Evolutionary conservation across 2,113 vertebrate genomes (phyloP), one percentile per base, ranked within the genome.

Genomic region (Cyprinus carpio): DNA sequence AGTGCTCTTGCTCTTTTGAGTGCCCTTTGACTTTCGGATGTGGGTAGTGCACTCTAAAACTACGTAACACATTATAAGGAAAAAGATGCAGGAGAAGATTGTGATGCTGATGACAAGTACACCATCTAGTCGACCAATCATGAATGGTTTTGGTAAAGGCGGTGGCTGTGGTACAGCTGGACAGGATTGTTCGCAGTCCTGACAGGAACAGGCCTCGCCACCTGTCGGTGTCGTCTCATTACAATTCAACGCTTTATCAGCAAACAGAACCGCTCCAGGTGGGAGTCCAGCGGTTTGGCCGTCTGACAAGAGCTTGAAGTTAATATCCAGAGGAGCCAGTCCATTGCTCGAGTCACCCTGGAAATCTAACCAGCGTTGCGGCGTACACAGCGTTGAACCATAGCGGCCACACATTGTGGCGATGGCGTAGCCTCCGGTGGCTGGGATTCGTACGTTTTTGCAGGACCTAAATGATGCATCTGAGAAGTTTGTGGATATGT

Each of bases 311-410:
- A 99, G 92, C 0, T 2, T 82, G 87, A 98, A 98, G 13, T 93
- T 81, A 10, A 99, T 96, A 74, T 96, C 94, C 69, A 99, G 84
- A 0, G 98, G 98, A 0, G 98, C 97, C 91, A 99, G 37, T 0
- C 98, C 98, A 0, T 99, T 99, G 84, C 92, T 94, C 0, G 93
- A 93, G 90, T 99, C 95, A 0, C 98, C 98, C 82, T 99, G 97
- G 93, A 96, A 99, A 85, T 98, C 94, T 0, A 97, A 92, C 98
- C 98, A 99, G 69, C 91, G 95, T 85, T 99, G 96, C 1, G 95
- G 77, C 0, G 88, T 97, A 92, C 98, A 99, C 27, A 96, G 90
- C 3, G 87, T 86, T 0, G 94, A 88, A 0, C 97, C 97, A 0
- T 97, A 99, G 0, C 93, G 94, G 0, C 97, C 98, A 0, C 98